Evolutionary conservation across 2,888 invertebrate genomes (phyloP), one percentile per base, ranked within the genome.

Genomic region (Caenorhabditis sp.): DNA sequence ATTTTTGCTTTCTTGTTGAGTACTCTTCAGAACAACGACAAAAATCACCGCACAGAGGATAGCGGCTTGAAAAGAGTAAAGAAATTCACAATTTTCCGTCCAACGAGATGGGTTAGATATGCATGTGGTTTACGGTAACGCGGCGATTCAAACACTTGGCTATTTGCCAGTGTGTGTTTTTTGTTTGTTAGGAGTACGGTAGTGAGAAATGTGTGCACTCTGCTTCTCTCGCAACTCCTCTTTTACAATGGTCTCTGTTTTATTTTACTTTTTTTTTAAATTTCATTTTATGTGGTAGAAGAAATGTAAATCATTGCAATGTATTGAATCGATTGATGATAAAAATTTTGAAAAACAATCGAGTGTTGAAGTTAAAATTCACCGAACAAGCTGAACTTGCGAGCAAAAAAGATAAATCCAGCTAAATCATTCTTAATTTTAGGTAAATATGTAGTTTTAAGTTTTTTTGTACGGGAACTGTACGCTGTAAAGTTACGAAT

Each of bases 1-100:
- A 73, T 73, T 66, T 68, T 73, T 59, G 26, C 59, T 73, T 68
- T 69, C 66, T 63, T 69, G 62, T 59, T 50, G 64, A 50, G 62
- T 68, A 59, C 57, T 69, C 59, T 68, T 69, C 66, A 65, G 69
- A 63, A 68, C 72, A 73, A 58, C 68, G 61, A 69, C 65, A 73
- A 69, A 70, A 62, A 57, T 61, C 55, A 73, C 73, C 73, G 73
- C 73, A 73, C 73, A 73, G 69, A 63, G 63, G 69, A 73, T 73
- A 73, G 73, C 73, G 73, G 73, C 73, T 62, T 73, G 73, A 73
- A 66, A 73, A 73, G 61, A 66, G 62, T 62, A 66, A 66, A 53
- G 69, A 69, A 69, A 62, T 61, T 37, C 36, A 43, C 51, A 58
- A 17, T 49, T 58, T 50, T 31, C 60, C 60, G 60, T 61, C 68